Base-by-base conservation (phyloP, 2,888 invertebrate genomes). In the Scaptomyza caliginosa region DNA sequence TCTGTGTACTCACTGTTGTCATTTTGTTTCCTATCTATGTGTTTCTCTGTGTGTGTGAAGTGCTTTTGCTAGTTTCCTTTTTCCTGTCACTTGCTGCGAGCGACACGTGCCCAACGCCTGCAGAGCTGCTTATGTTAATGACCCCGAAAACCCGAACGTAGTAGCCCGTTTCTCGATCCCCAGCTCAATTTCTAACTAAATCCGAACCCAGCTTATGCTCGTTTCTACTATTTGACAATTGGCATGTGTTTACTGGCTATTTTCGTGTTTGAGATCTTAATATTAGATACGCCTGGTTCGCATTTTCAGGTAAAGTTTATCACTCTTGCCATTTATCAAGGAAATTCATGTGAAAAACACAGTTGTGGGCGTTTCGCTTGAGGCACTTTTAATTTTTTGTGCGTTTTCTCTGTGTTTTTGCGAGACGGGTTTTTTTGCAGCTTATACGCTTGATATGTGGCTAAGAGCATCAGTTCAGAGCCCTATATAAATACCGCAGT, bases 121-220 rank as follows among this genome's bases (percentile, higher is more conserved):
- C 79, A 77, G 85, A 85, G 69, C 69, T 82, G 72, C 67, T 77
- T 82, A 82, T 85, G 81, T 82, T 82, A 82, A 82, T 82, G 83
- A 82, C 85, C 64, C 58, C 42, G 45, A 54, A 19, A 56, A 28
- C n/a, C 56, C 32, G 43, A 38, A 45, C 28, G 17, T 24, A 7
- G 16, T 5, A 28, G n/a, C 8, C 43, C 5, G 13, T 28, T 45
- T 8, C 8, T 17, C 17, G n/a, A n/a, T 8, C 17, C 11, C 11
- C 2, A 19, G 10, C 23, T 36, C 38, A 30, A 36, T 16, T 5
- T 21, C 8, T 4, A 30, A 38, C 38, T 19, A 23, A 57, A 26
- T 42, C 42, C 45, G 40, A 5, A 54, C 48, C 65, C 59, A 62
- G 66, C 66, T 69, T 74, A 73, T 40, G 19, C 19, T 38, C 13